Evolutionary conservation across 53 echinoderm and acorn worm species (phyloP).

Genomic region (Mesocentrotus franciscanus): DNA sequence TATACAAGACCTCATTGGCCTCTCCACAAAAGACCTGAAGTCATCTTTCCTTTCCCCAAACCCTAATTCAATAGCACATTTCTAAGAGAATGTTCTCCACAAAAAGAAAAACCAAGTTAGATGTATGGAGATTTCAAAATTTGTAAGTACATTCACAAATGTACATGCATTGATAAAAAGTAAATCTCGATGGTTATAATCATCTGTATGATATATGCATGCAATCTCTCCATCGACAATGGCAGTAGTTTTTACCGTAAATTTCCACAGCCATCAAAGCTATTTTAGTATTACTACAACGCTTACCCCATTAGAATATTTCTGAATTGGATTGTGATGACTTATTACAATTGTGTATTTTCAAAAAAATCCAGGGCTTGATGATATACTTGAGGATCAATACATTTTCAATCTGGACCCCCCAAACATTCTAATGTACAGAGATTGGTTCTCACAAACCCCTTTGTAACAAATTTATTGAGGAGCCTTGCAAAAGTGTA

Average conservation of each 20-base stretch:
- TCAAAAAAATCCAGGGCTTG: not conserved
- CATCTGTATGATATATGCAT: slow-evolving; percentile 17
- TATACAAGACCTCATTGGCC: not conserved
- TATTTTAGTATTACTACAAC: not conserved
- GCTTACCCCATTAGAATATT: not conserved
- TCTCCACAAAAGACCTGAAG: not conserved
- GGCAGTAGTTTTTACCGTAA: not conserved
- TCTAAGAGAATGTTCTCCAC: not conserved
- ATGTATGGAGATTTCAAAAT: not conserved
- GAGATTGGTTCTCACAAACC: not conserved
- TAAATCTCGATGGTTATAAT: not conserved
- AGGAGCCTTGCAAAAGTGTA: not conserved
- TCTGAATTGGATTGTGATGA: not conserved
- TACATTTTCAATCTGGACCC: not conserved
- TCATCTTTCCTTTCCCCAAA: not conserved
- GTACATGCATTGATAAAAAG: slow-evolving; percentile 36
- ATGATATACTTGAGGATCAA: not conserved
- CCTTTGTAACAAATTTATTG: not conserved
- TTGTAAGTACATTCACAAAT: not conserved
- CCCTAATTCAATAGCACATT: not conserved
- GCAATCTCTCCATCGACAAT: not conserved
- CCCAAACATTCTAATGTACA: not conserved
- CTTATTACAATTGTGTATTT: not conserved
- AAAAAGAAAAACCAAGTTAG: not conserved
- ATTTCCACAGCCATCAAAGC: not conserved